phyloP scores from a whole-genome alignment of 2,797 vertebrate species.

The Pitangus sulphuratus region DNA sequence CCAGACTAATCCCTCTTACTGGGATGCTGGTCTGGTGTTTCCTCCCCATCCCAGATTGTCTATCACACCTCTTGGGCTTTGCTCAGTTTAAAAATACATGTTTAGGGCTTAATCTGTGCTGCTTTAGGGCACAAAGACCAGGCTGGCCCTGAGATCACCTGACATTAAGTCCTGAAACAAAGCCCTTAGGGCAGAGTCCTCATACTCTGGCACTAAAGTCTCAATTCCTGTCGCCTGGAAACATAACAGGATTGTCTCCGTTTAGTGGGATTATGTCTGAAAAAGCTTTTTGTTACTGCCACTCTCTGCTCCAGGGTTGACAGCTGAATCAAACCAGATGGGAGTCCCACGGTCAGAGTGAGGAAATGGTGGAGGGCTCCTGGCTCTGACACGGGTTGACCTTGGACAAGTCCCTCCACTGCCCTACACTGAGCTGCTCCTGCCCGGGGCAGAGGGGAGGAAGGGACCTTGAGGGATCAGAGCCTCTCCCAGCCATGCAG shows the following conservation, averaged over 20 bases:
- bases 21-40: not conserved
- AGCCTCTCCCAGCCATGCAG: not conserved
- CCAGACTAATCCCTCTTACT: conserved; percentile 50
- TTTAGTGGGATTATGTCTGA: conserved; percentile 65
- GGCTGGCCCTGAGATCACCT: conserved; percentile 59
- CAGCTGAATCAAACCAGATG: conserved; percentile 64
- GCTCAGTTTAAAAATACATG: conserved; percentile 60
- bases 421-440: not conserved
- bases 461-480: not conserved
- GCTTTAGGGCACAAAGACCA: conserved; percentile 60
- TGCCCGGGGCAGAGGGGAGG: not conserved
- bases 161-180: conserved; percentile 50
- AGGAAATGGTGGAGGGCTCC: conserved; percentile 14
- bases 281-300: conserved; percentile 66
- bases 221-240: conserved; percentile 66
- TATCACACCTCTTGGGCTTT: conserved; percentile 54
- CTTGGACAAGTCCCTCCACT: not conserved
- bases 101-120: conserved; percentile 56
- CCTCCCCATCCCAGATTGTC: conserved; percentile 31
- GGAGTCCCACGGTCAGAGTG: conserved; percentile 9
- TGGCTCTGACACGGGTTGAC: not conserved
- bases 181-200: conserved; percentile 63
- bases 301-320: conserved; percentile 49
- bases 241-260: conserved; percentile 65
- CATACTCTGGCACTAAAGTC: conserved; percentile 55